Base-by-base conservation (phyloP, 2,113 vertebrate genomes). In the Perca flavescens region DNA sequence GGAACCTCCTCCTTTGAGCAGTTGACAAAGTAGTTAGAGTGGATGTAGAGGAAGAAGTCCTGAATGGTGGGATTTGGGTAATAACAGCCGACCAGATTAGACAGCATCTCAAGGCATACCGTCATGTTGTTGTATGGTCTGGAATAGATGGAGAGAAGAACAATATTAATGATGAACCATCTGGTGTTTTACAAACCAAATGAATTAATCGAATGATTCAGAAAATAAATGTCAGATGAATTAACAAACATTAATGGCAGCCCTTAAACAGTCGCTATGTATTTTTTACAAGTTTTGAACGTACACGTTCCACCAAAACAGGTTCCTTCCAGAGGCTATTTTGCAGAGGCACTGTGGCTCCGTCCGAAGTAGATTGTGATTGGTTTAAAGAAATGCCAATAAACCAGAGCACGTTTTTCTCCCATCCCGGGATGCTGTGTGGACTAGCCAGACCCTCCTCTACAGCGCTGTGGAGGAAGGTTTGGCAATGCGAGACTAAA, bases 51-150 rank as follows among this genome's bases (percentile, higher is more conserved):
- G 67, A 95, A 95, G 71, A 93, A 58, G 7, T 92, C 71, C 14
- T 95, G 89, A 1, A 82, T 74, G 6, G 19, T 1, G 8, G 52
- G 17, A 84, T 94, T 94, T 0, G 95, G 95, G 80, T 89, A 95
- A 54, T 31, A 90, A 61, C 95, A 95, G 3, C 0, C 0, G 0
- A 5, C 0, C 0, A 0, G 0, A 0, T 0, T 0, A 1, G 78
- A 53, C 4, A 53, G 0, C 0, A 0, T 0, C 80, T 94, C 93
- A 85, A 95, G 0, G 50, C 94, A 95, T 0, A 0, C 0, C 0
- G 88, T 86, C 84, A 96, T 1, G 0, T 2, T 0, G 31, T 75
- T 43, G 84, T 96, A 96, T 0, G 83, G 31, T 0, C 95, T 96
- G 93, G 5, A 77, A 61, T 0, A 40, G 53, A 49, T 1, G 2